Evolutionary conservation across 2,113 vertebrate species (phyloP).

Genomic region (Elgaria multicarinata): DNA sequence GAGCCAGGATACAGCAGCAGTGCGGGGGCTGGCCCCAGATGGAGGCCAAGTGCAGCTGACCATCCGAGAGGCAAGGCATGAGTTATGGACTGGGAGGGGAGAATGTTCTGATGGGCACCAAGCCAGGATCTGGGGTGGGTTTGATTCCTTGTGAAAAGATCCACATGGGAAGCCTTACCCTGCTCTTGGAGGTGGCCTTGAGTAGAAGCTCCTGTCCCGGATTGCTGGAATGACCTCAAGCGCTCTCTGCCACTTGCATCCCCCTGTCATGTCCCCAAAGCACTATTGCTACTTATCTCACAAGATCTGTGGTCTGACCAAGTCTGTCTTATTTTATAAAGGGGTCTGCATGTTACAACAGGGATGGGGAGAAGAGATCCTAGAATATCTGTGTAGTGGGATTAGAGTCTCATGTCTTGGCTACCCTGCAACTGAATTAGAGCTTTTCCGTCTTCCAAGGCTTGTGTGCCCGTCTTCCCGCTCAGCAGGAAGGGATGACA

Average conservation of each 20-base stretch:
- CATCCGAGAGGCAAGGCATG: constrained; percentile 82
- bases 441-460: background rate
- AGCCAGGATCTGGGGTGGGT: background rate
- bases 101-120: background rate
- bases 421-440: background rate
- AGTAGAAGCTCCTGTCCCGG: background rate
- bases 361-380: background rate
- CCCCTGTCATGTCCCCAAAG: background rate
- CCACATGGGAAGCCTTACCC: background rate
- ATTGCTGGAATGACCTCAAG: too few relatives aligned
- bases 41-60: constrained; percentile 80
- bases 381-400: background rate
- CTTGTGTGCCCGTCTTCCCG: background rate
- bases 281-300: background rate
- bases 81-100: too few relatives aligned
- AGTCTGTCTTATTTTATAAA: background rate
- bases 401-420: background rate
- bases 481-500: too few relatives aligned
- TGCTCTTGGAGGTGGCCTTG: background rate
- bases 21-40: constrained; percentile 76
- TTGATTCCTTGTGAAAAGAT: too few relatives aligned
- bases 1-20: constrained; percentile 51
- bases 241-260: background rate
- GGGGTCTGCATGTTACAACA: background rate
- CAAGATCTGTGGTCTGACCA: background rate